Evolutionary conservation across 2,797 vertebrate species (phyloP).

Genomic region (Periparus ater): DNA sequence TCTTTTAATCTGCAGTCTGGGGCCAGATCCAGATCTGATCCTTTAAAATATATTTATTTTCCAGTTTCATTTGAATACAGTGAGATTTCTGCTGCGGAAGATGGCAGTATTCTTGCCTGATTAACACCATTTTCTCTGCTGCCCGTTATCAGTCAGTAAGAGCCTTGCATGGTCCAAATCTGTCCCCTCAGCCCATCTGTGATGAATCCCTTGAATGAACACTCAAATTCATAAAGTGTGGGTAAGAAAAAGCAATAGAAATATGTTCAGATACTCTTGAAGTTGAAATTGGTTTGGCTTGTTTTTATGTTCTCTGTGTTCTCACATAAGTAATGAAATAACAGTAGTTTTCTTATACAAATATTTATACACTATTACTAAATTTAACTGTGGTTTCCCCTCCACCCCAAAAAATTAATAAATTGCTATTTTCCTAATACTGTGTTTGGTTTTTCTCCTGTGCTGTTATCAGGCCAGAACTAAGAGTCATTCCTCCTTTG

Average conservation of each 20-base stretch:
- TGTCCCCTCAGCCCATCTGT: background rate
- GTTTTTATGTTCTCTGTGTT: background rate
- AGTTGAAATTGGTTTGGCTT: background rate
- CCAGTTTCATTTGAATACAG: background rate
- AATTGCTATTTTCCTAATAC: background rate
- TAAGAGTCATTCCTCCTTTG: constrained; percentile 52
- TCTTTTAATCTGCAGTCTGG: background rate
- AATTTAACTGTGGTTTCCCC: constrained; percentile 48
- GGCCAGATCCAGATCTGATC: background rate
- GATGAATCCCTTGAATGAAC: background rate
- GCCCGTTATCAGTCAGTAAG: background rate
- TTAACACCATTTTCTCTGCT: background rate
- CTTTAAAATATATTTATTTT: background rate
- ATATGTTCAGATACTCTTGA: background rate
- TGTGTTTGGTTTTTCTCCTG: constrained; percentile 36
- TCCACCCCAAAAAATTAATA: constrained; percentile 17
- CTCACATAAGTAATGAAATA: constrained; percentile 11
- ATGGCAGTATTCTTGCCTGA: background rate
- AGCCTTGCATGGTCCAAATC: background rate
- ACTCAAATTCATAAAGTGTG: background rate
- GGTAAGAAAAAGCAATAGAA: background rate
- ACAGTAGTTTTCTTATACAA: constrained; percentile 12
- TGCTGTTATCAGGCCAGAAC: constrained; percentile 41
- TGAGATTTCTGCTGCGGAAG: background rate
- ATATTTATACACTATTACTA: constrained; percentile 6